phyloP scores from a whole-genome alignment of 2,113 vertebrate genomes.

The Hystrix cristata region DNA sequence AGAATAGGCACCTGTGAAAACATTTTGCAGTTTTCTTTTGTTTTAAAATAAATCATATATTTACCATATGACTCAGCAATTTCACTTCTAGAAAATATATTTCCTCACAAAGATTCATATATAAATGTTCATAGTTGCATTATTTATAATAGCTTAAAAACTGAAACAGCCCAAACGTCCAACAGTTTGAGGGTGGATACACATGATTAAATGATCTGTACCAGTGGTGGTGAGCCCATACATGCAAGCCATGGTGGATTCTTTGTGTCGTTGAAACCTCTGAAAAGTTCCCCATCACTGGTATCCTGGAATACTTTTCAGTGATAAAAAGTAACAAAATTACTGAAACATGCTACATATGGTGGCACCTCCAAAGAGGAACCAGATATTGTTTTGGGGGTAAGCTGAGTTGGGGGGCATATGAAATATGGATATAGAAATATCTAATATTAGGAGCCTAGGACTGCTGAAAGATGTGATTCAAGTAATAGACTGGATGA shows the following conservation, averaged over 20 bases:
- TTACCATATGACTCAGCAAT: not conserved
- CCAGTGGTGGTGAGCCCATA: not conserved
- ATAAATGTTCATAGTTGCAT: not conserved
- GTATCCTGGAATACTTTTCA: not conserved
- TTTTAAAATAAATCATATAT: not conserved
- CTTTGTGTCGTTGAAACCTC: not conserved
- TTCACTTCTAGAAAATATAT: not conserved
- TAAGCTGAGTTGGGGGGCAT: not conserved
- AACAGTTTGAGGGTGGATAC: not conserved
- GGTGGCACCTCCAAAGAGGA: not conserved
- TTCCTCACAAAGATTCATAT: not conserved
- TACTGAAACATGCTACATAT: no score
- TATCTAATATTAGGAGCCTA: not conserved
- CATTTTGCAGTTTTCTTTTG: not conserved
- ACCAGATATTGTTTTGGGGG: not conserved
- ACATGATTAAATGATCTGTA: not conserved
- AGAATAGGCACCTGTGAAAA: not conserved
- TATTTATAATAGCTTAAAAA: not conserved
- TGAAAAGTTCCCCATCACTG: not conserved
- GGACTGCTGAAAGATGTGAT: not conserved
- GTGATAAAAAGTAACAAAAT: not conserved
- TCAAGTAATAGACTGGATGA: not conserved
- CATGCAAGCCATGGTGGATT: no score
- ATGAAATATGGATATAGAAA: not conserved
- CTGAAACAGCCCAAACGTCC: not conserved